Evolutionary conservation across 2,888 invertebrate genomes (phyloP), one percentile per base, ranked within the genome.

Genomic region (Pemphredon lugubris): DNA sequence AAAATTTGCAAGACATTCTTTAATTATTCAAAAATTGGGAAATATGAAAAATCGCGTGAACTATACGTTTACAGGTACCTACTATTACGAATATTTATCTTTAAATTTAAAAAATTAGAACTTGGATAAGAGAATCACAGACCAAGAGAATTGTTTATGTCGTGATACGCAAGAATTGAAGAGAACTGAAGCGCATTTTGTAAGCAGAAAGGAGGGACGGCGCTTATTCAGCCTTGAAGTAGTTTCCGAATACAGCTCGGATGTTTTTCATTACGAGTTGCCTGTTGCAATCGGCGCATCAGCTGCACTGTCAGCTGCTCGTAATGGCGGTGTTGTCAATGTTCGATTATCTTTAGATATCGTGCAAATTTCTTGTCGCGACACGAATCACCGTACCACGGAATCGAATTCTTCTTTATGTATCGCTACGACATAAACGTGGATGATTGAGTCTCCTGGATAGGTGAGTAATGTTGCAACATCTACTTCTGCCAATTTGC

Each of bases 201-300:
- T n/a, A 23, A 18, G 39, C 26, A 37, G 45, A 61, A 55, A 51
- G 47, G 50, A 45, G 60, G n/a, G n/a, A 69, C 21, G 20, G 18
- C 4, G 26, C 3, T 26, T 14, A 2, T 26, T 55, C 47, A 70
- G 55, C 73, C 73, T 73, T 73, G 72, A 73, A 73, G 48, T 64
- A 2, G 23, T 42, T 60, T 55, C 47, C 55, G 57, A 61, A 48
- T 45, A 40, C 32, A 32, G 4, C 0, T 42, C 50, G 40, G 45
- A 50, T 32, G 20, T 47, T 66, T 45, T 65, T 45, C 47, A 37
- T n/a, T n/a, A 32, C 55, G 40, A 44, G 34, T 48, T 67, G 61
- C 57, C 34, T 73, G 51, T 67, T 67, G 66, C 59, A 47, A 60
- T 70, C 40, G 6, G 20, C 20, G 47, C 42, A 30, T 45, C 23